Percentiles rank a stretch among this genome's conserved stretches.
Conservation (phyloP, 2,797 vertebrate genomes). For the Hylomyscus alleni region DNA sequence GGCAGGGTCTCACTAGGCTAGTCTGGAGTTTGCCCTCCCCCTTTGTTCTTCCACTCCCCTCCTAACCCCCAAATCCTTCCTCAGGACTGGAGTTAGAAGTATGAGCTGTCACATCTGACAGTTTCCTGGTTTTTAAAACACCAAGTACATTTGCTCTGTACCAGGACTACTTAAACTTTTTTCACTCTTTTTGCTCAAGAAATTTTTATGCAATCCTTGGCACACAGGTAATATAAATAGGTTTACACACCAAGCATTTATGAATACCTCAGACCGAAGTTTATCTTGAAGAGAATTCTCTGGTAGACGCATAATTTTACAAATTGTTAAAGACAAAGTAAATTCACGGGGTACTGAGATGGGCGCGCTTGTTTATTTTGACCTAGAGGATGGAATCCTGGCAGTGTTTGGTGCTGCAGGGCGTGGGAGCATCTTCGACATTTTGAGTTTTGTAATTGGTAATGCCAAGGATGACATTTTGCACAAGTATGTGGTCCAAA, state of each 20-base stretch:
- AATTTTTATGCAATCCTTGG: background rate
- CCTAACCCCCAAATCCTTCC: background rate
- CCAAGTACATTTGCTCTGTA: background rate
- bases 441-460: background rate
- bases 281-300: background rate
- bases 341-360: background rate
- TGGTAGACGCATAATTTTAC: background rate
- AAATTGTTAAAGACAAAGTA: background rate
- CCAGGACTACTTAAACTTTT: background rate
- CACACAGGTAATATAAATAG: background rate
- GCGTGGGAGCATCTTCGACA: background rate
- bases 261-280: background rate
- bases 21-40: background rate
- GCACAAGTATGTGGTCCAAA: background rate
- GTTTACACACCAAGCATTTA: background rate
- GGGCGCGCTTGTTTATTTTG: background rate
- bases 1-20: background rate
- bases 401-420: background rate
- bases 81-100: background rate
- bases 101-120: background rate
- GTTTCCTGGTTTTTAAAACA: background rate
- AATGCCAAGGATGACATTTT: background rate
- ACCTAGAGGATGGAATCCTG: background rate
- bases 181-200: background rate
- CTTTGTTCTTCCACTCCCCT: background rate